phyloP scores from a whole-genome alignment of 1,140 invertebrate species.

The Wiebesia pumilae region DNA sequence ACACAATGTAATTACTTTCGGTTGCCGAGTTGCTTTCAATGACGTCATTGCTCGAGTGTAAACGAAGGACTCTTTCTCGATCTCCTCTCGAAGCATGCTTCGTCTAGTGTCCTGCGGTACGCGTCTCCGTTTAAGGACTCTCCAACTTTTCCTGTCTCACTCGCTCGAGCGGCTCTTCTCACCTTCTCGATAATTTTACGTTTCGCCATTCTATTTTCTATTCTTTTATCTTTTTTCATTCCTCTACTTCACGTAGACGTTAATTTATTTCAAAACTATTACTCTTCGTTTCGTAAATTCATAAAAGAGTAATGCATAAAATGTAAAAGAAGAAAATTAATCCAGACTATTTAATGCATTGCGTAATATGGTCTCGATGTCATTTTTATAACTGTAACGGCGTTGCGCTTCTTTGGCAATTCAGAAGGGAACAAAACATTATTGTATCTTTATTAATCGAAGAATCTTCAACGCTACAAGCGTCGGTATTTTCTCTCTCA shows the following conservation, averaged over 20 bases:
- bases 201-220: neutral
- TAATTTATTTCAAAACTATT: too few species aligned
- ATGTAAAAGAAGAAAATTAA: neutral
- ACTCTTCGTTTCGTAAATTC: too few species aligned
- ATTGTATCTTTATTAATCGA: neutral
- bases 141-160: neutral
- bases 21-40: slow-evolving; percentile 48
- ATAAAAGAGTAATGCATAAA: neutral
- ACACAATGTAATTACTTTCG: slow-evolving; percentile 33
- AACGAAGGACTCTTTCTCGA: slow-evolving; percentile 35
- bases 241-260: too few species aligned
- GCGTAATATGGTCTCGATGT: neutral
- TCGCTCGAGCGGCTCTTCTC: neutral
- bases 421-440: neutral
- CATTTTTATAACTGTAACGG: neutral
- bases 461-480: neutral
- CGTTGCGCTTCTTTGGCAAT: neutral
- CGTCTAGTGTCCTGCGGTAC: slow-evolving; percentile 31
- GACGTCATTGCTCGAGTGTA: slow-evolving; percentile 40
- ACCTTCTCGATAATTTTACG: neutral
- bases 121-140: slow-evolving; percentile 39
- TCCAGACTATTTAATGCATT: neutral
- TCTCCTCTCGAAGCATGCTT: slow-evolving; percentile 23
- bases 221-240: too few species aligned
- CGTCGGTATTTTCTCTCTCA: neutral